Evolutionary conservation across 2,888 invertebrate species (phyloP).

Genomic region (Heliconius aoede): DNA sequence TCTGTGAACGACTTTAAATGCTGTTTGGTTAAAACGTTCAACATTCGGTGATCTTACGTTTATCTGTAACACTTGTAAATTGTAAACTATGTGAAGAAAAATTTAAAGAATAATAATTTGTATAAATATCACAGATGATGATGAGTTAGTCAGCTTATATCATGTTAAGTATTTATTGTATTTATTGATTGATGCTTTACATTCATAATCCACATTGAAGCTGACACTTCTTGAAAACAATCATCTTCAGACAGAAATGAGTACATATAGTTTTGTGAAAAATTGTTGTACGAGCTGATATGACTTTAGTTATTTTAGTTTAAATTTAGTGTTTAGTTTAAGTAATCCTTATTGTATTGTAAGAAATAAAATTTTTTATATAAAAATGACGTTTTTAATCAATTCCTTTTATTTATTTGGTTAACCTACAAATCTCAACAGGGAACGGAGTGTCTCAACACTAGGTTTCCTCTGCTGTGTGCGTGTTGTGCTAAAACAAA

Average conservation of each 20-base stretch:
- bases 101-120: constrained; percentile 70
- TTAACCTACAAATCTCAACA: too few relatives aligned
- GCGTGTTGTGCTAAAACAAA: too few relatives aligned
- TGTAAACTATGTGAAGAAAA: constrained; percentile 74
- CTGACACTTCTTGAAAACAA: constrained; percentile 65
- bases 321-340: constrained; percentile 72
- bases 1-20: constrained; percentile 16
- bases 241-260: constrained; percentile 62
- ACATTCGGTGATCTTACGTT: constrained; percentile 47
- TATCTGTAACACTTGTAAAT: constrained; percentile 67
- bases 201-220: constrained; percentile 62
- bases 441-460: too few relatives aligned
- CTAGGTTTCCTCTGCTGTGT: too few relatives aligned
- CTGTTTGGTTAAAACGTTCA: constrained; percentile 44
- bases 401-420: not conserved
- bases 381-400: constrained; percentile 43
- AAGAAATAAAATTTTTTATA: constrained; percentile 80
- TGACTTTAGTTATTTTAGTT: constrained; percentile 73
- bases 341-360: constrained; percentile 78
- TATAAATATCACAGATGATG: constrained; percentile 62
- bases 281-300: constrained; percentile 75
- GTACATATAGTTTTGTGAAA: constrained; percentile 74
- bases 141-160: constrained; percentile 67
- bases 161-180: constrained; percentile 79
- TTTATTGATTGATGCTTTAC: constrained; percentile 76